Conservation (phyloP, 1,140 invertebrate genomes). For the Pseudoatta argentina region DNA sequence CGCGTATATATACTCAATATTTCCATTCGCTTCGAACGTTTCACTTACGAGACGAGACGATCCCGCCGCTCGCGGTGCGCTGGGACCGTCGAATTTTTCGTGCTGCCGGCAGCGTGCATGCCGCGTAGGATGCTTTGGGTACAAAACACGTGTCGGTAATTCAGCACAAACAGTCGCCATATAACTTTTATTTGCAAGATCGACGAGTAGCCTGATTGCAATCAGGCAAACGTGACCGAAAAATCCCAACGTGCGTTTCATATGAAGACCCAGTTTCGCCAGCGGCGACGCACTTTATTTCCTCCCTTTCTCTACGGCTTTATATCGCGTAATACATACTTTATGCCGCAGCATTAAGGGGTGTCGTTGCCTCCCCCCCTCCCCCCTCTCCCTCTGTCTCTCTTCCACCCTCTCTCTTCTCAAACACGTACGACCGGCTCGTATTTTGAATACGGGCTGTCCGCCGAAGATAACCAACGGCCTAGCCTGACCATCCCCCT, state of each 20-base stretch:
- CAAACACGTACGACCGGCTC: conserved; percentile 39
- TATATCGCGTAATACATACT: conserved; percentile 67
- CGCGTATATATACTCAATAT: conserved; percentile 52
- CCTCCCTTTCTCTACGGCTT: conserved; percentile 52
- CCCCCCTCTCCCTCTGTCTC: neutral
- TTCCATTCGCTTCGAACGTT: conserved; percentile 63
- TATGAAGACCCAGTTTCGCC: conserved; percentile 61
- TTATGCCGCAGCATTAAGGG: conserved; percentile 64
- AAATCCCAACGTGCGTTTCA: conserved; percentile 68
- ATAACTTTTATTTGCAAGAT: conserved; percentile 76
- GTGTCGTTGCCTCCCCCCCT: neutral
- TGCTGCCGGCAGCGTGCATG: conserved; percentile 43
- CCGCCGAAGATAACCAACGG: conserved; percentile 76
- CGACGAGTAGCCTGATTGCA: conserved; percentile 74
- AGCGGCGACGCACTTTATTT: conserved; percentile 51
- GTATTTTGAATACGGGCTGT: conserved; percentile 73
- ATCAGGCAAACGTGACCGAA: conserved; percentile 76
- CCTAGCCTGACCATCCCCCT: conserved; percentile 51
- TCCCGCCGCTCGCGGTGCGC: conserved; percentile 36
- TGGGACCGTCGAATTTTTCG: conserved; percentile 61
- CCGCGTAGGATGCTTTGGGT: conserved; percentile 58
- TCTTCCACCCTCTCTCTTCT: neutral
- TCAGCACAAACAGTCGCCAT: conserved; percentile 66
- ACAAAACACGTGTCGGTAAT: conserved; percentile 67
- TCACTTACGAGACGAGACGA: conserved; percentile 63